Evolutionary conservation across 37 sponge, comb jelly and placozoan genomes (phyloP).

Genomic region (Halichondria panicea): DNA sequence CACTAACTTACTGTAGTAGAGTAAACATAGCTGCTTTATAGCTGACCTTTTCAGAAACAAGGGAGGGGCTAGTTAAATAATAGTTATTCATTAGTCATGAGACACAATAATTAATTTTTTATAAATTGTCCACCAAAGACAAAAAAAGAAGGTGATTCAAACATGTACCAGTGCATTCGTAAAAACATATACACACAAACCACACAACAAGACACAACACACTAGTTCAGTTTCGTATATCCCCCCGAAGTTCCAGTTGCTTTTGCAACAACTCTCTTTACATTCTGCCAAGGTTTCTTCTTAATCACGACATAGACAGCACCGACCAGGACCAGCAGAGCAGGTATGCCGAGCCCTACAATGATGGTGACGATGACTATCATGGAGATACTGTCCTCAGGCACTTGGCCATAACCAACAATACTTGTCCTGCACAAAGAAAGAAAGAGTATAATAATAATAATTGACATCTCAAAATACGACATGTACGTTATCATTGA

Average conservation of each 20-base stretch:
- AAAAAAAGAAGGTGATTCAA: too few species aligned
- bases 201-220: not conserved
- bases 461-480: too few species aligned
- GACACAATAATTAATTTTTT: too few species aligned
- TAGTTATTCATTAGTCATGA: too few species aligned
- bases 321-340: conserved; percentile 33
- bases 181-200: not conserved
- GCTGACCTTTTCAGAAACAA: too few species aligned
- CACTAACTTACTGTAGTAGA: too few species aligned
- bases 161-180: too few species aligned
- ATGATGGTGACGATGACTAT: conserved; percentile 50
- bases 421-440: conserved; percentile 62
- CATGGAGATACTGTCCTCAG: conserved; percentile 38
- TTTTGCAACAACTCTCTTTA: conserved; percentile 8
- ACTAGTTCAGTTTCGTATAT: not conserved
- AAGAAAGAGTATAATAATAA: too few species aligned
- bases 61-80: too few species aligned
- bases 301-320: conserved; percentile 41
- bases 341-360: conserved; percentile 69
- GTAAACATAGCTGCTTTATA: too few species aligned
- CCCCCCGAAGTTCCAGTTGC: not conserved
- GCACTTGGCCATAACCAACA: conserved; percentile 44
- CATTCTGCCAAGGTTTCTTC: conserved; percentile 57
- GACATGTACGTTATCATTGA: too few species aligned
- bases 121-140: too few species aligned